phyloP scores from a whole-genome alignment of 2,888 invertebrate genomes.

The Plebejus anna region DNA sequence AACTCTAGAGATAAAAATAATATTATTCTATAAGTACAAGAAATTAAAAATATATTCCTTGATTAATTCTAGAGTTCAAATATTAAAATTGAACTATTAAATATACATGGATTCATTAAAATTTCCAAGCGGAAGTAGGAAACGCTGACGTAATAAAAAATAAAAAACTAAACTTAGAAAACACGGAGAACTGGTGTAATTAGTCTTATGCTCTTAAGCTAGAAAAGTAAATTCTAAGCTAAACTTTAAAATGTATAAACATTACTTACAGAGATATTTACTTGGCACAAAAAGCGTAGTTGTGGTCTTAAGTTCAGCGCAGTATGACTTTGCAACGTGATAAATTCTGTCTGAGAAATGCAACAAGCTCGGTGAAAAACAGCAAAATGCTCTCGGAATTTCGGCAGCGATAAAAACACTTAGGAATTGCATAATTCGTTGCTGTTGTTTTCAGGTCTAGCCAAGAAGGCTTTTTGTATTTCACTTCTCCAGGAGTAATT shows the following conservation, averaged over 20 bases:
- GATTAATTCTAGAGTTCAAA: background rate
- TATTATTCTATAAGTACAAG: too few species aligned
- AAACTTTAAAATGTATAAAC: constrained; percentile 24
- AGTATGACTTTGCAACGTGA: constrained; percentile 14
- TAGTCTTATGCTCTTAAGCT: constrained; percentile 1
- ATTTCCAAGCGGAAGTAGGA: background rate
- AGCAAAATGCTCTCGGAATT: background rate
- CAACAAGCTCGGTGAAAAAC: constrained; percentile 1
- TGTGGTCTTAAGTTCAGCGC: constrained; percentile 3
- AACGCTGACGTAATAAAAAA: background rate
- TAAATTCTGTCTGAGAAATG: background rate
- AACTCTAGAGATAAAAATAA: too few species aligned
- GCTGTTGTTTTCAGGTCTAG: background rate
- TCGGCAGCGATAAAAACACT: background rate
- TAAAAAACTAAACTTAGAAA: background rate
- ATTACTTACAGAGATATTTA: constrained; percentile 21
- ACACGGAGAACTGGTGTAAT: constrained; percentile 4
- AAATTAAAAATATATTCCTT: background rate
- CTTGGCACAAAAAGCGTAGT: constrained; percentile 22
- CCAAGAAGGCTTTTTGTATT: background rate
- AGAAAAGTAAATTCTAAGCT: constrained; percentile 25
- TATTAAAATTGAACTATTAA: background rate
- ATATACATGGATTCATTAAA: background rate
- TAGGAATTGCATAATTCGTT: background rate
- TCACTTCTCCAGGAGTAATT: too few species aligned